A percentile compares a stretch with the other conserved stretches of the same genome.
Evolutionary conservation across 1,140 invertebrate genomes (phyloP).

Genomic region (Coenobita brevimanus): DNA sequence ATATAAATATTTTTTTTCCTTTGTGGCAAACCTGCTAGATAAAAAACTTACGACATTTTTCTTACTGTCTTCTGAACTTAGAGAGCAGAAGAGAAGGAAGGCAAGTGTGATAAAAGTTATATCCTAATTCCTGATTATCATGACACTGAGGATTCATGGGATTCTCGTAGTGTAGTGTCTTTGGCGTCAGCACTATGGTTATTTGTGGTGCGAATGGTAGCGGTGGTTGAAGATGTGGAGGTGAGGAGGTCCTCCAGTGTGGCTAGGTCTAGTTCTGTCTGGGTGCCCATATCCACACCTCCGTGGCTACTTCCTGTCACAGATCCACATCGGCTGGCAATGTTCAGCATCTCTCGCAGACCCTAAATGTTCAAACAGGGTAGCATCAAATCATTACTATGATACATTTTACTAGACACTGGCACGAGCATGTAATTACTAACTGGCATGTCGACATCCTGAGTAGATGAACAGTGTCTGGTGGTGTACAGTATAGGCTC

Average conservation of each 20-base stretch:
- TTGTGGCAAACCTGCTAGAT: too few species aligned
- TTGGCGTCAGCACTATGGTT: not conserved
- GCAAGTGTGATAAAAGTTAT: conserved; percentile 5
- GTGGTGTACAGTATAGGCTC: too few species aligned
- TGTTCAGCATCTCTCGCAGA: conserved; percentile 66
- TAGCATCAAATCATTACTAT: too few species aligned
- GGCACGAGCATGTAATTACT: too few species aligned
- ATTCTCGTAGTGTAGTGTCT: not conserved
- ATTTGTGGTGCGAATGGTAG: too few species aligned
- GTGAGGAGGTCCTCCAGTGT: not conserved
- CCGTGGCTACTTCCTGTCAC: not conserved
- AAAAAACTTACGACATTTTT: not conserved
- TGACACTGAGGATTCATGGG: conserved; percentile 15
- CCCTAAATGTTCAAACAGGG: conserved; percentile 39
- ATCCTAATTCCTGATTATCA: conserved; percentile 21
- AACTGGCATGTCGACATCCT: too few species aligned
- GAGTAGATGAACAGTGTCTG: too few species aligned
- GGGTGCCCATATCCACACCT: conserved; percentile 55
- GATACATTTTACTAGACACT: too few species aligned
- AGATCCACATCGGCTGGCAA: conserved; percentile 66
- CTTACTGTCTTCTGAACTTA: conserved; percentile 20
- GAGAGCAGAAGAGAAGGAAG: conserved; percentile 27
- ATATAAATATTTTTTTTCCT: too few species aligned
- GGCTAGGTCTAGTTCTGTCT: conserved; percentile 43
- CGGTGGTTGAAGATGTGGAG: not conserved